Evolutionary conservation across 2,113 vertebrate species (phyloP).

Genomic region (Coregonus clupeaformis): DNA sequence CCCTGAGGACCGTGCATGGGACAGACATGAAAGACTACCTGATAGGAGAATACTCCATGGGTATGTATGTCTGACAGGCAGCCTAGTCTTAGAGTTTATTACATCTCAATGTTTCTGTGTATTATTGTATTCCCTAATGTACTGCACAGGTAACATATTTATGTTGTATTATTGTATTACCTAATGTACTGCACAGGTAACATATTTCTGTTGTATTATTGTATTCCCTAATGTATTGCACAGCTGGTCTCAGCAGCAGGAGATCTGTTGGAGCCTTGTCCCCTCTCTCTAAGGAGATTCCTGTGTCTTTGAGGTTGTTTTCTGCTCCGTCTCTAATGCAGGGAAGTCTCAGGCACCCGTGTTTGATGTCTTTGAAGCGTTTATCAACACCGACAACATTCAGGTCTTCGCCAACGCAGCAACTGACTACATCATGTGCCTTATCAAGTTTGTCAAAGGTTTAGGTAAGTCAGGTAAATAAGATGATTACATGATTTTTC

Average conservation of each 20-base stretch:
- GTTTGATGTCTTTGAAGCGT: conserved; percentile 97
- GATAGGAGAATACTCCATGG: conserved; percentile 91
- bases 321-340: conserved; percentile 45
- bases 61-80: conserved; percentile 54
- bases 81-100: no score
- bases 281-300: not conserved
- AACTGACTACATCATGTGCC: conserved; percentile 98
- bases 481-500: no score
- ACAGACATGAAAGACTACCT: conserved; percentile 92
- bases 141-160: no score
- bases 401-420: conserved; percentile 98
- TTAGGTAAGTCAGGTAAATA: conserved; percentile 76
- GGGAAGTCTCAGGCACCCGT: conserved; percentile 93
- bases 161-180: no score
- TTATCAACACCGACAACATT: conserved; percentile 96
- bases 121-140: no score
- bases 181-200: no score
- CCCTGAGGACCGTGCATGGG: conserved; percentile 89
- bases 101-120: no score
- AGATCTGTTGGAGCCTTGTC: no score
- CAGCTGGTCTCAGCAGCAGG: no score
- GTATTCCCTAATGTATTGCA: no score
- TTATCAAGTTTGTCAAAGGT: conserved; percentile 99
- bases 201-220: no score
- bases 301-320: not conserved